Conservation (phyloP, 2,113 vertebrate species). For the Tapirus terrestris region DNA sequence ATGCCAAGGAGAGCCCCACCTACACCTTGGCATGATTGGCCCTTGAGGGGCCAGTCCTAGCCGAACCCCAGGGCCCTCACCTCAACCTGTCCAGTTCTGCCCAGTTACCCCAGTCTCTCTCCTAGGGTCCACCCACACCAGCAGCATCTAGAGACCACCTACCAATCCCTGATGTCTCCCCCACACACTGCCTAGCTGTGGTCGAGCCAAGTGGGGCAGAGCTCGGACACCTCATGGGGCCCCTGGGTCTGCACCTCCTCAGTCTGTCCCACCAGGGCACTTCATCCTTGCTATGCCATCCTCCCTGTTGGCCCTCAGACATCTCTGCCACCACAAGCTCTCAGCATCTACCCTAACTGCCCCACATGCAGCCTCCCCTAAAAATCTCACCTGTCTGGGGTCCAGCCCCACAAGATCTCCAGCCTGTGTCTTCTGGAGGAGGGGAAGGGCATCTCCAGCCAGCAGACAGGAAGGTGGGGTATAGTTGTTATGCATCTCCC, state of each 20-base stretch:
- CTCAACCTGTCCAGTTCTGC: not conserved
- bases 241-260: not conserved
- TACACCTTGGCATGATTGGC: fast-evolving
- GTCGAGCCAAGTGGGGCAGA: fast-evolving
- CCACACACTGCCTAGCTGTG: not conserved
- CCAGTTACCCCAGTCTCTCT: not conserved
- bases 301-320: not conserved
- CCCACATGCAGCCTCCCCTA: too few relatives aligned
- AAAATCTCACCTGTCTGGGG: not conserved
- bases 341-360: not conserved
- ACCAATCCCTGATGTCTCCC: not conserved
- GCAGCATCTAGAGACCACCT: not conserved
- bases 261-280: too few relatives aligned
- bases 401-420: not conserved
- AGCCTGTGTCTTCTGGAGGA: not conserved
- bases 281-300: not conserved
- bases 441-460: not conserved
- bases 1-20: too few relatives aligned
- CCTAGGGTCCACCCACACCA: not conserved
- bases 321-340: fast-evolving
- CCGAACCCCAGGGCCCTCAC: not conserved
- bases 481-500: too few relatives aligned
- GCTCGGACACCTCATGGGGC: not conserved
- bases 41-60: not conserved
- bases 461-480: not conserved